These are phyloP conservation scores for Diadophis punctatus DNA, from an alignment of 2,113 vertebrate genomes.

Conservation along the genomic window DNA sequence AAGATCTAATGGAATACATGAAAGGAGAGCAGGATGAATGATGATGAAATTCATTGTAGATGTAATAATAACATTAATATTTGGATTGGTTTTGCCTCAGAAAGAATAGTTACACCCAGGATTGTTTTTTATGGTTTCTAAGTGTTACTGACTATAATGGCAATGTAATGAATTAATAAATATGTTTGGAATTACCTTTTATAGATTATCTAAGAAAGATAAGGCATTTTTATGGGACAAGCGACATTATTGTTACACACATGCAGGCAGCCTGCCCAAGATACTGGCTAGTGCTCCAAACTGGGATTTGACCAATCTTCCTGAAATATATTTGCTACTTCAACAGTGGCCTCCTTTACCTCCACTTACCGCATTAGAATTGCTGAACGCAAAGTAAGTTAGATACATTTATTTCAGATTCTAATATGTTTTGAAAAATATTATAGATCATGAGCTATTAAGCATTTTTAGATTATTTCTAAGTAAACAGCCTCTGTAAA, in stretches of 20 bases:
- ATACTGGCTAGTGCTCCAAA: slow-evolving; percentile 86
- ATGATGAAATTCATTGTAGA: background rate
- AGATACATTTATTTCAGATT: background rate
- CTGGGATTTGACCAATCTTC: slow-evolving; percentile 90
- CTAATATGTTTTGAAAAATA: background rate
- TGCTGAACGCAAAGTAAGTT: slow-evolving; percentile 86
- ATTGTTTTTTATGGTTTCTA: background rate
- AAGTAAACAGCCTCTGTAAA: background rate
- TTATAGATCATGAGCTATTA: background rate
- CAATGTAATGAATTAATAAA: slow-evolving; percentile 1
- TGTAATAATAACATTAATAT: background rate
- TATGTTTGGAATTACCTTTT: slow-evolving; percentile 44
- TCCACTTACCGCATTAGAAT: slow-evolving; percentile 86
- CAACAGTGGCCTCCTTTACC: slow-evolving; percentile 83
- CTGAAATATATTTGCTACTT: slow-evolving; percentile 86
- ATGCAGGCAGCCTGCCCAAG: slow-evolving; percentile 85
- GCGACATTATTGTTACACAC: slow-evolving; percentile 76
- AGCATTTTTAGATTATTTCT: background rate
- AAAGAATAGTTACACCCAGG: background rate
- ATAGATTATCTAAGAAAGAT: slow-evolving; percentile 86
- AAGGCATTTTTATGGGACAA: slow-evolving; percentile 91
- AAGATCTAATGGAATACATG: background rate
- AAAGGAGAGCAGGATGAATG: background rate
- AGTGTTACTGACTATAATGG: background rate
- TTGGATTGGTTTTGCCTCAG: background rate